These are phyloP conservation scores for Pocillopora damicornis DNA, from an alignment of 64 coral and sea anemone species.

Conservation along the genomic window DNA sequence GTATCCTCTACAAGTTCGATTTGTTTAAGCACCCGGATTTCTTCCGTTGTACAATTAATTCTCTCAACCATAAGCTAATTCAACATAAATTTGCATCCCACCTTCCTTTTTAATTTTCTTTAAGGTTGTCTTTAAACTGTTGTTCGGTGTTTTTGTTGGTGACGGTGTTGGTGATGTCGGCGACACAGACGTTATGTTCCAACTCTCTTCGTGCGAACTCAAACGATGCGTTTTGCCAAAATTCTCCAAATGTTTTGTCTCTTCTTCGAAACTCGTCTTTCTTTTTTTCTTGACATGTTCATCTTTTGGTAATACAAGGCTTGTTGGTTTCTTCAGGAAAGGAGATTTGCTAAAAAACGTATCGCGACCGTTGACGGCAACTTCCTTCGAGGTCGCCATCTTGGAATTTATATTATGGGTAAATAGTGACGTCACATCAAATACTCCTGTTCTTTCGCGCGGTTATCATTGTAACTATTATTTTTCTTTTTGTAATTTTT, in stretches of 20 bases:
- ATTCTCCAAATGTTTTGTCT: conserved; percentile 29
- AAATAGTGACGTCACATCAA: conserved; percentile 31
- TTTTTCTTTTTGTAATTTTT: not conserved
- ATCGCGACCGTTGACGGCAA: conserved; percentile 28
- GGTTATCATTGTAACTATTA: not conserved
- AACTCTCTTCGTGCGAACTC: conserved; percentile 70
- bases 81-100: not conserved
- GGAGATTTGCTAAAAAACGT: conserved; percentile 21
- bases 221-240: conserved; percentile 43
- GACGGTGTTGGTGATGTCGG: conserved; percentile 65
- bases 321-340: conserved; percentile 27
- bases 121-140: conserved; percentile 84
- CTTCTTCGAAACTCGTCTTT: conserved; percentile 61
- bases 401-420: conserved; percentile 38
- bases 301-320: conserved; percentile 22
- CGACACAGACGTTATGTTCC: conserved; percentile 83
- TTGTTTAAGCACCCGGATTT: not conserved
- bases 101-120: conserved; percentile 92
- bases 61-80: not conserved
- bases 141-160: conserved; percentile 60
- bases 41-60: not conserved
- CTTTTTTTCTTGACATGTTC: conserved; percentile 93
- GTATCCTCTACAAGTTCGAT: not conserved
- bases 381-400: conserved; percentile 36
- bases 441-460: not conserved